phyloP scores from a whole-genome alignment of 2,113 vertebrate genomes.

The Lynx canadensis region DNA sequence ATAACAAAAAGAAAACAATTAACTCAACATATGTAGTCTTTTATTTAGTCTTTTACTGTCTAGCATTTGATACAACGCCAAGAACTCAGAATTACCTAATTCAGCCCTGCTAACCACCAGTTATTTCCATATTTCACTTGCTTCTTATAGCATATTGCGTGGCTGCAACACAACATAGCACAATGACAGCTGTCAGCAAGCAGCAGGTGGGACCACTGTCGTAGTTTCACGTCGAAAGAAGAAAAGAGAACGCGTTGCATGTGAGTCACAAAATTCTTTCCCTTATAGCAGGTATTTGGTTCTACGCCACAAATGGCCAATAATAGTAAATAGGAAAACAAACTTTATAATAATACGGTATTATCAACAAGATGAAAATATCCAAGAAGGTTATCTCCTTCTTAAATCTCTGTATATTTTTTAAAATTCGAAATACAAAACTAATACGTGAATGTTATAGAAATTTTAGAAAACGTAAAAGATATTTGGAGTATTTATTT shows the following conservation, averaged over 20 bases:
- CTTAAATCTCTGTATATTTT: neutral
- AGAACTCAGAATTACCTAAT: neutral
- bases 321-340: neutral
- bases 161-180: neutral
- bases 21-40: neutral
- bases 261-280: neutral
- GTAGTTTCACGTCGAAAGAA: neutral
- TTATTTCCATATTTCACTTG: neutral
- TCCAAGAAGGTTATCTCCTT: neutral
- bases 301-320: slow-evolving; percentile 9
- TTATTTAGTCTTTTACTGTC: neutral
- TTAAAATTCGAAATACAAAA: neutral
- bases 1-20: slow-evolving; percentile 4
- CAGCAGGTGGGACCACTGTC: neutral
- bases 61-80: neutral
- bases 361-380: neutral
- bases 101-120: neutral
- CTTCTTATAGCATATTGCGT: neutral
- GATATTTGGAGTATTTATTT: neutral
- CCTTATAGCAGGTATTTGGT: neutral
- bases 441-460: neutral
- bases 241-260: neutral
- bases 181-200: neutral
- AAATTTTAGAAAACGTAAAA: slow-evolving; percentile 21
- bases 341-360: neutral